Evolutionary conservation across 2,797 vertebrate genomes (phyloP), one percentile per base, ranked within the genome.

Genomic region (Limosa lapponica): DNA sequence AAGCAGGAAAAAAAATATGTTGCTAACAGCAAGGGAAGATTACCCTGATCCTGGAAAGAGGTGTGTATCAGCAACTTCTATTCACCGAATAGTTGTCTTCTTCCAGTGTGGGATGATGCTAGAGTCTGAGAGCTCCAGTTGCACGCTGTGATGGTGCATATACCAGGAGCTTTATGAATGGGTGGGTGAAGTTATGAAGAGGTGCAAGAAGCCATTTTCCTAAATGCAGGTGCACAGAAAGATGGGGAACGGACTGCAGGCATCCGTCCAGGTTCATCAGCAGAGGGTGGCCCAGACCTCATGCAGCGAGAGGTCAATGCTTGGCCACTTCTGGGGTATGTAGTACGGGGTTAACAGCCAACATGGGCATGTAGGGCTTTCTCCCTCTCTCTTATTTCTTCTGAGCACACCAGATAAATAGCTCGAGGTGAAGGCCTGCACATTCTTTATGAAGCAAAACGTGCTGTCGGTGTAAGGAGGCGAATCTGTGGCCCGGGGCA

Each of bases 401-500:
- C 84, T 87, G 43, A 81, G 87, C 66, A 49, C 96, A 98, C 97
- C 98, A 98, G 99, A 99, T 99, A 99, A 99, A 99, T 99, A 99
- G 98, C 99, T 99, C 91, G 97, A 99, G 99, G 99, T 99, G 98
- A 99, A 98, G 98, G 98, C 98, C 98, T 98, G 98, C 98, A 98
- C 99, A 99, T 99, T 99, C 99, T 99, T 99, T 99, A 98, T 98
- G 98, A 78, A 89, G 96, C 97, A 95, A 98, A 99, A 99, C 98
- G 98, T 98, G 98, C 98, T 98, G 98, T 99, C 98, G 99, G 98
- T 99, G 98, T 98, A 98, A 98, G 96, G 98, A 99, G 99, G 99
- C 98, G 97, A 98, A 99, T 98, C 98, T 98, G 98, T 99, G 98
- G 98, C 99, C 99, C 88, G 98, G 95, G 99, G 99, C 99, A 98